Evolutionary conservation across 2,113 vertebrate species (phyloP).

Genomic region (Sorex fumeus): DNA sequence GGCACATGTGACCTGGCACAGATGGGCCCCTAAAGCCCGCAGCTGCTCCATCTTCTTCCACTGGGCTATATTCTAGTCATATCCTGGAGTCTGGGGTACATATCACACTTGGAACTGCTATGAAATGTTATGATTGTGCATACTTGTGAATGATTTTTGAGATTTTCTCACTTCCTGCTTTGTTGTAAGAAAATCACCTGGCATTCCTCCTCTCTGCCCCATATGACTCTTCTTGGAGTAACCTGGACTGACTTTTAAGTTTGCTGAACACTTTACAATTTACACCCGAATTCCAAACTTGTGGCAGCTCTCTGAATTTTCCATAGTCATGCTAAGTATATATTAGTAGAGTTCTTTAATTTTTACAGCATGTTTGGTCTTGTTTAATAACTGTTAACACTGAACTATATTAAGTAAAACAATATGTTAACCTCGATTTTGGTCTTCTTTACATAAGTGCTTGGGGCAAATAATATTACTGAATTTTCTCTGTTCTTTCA

Average conservation of each 20-base stretch:
- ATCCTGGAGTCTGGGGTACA: neutral
- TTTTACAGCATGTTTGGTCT: neutral
- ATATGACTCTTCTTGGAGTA: too few species aligned
- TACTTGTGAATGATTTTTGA: neutral
- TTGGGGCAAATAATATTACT: constrained; percentile 20
- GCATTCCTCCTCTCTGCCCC: neutral
- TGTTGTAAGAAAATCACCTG: neutral
- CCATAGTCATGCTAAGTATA: neutral
- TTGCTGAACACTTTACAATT: neutral
- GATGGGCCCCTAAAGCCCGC: neutral
- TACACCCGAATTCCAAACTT: constrained; percentile 36
- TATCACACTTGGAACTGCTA: neutral
- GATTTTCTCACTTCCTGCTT: neutral
- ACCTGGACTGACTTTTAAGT: neutral
- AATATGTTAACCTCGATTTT: constrained; percentile 32
- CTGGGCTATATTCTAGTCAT: neutral
- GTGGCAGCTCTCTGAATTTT: neutral
- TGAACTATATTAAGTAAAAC: constrained; percentile 1
- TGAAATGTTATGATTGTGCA: neutral
- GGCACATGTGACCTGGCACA: neutral
- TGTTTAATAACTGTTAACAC: constrained; percentile 18
- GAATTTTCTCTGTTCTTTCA: constrained; percentile 42
- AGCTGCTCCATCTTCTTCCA: neutral
- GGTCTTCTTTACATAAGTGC: constrained; percentile 16
- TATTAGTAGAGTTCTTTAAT: neutral